Conservation (phyloP, 2,888 invertebrate genomes). For the Sepioteuthis lessoniana region DNA sequence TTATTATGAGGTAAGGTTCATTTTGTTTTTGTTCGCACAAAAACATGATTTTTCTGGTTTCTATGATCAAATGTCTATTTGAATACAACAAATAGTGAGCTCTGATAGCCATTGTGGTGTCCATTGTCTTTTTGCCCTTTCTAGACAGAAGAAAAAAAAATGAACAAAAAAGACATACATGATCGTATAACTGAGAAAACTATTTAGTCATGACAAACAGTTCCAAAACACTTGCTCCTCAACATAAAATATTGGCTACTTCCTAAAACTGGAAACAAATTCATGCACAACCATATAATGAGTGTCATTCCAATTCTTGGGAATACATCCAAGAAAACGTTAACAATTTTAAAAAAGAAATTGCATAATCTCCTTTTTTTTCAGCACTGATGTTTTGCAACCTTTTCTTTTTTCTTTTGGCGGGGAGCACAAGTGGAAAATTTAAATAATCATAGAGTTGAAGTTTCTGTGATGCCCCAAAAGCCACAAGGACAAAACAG, state of each 20-base stretch:
- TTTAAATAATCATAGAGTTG: not conserved
- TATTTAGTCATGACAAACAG: not conserved
- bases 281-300: not conserved
- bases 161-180: too few relatives aligned
- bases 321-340: not conserved
- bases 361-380: not conserved
- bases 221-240: not conserved
- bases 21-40: too few relatives aligned
- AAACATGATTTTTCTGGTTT: not conserved
- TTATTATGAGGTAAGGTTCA: not conserved
- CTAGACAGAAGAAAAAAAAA: not conserved
- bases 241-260: constrained; percentile 21
- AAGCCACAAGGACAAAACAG: not conserved
- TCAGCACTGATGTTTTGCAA: not conserved
- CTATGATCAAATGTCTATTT: not conserved
- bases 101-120: not conserved
- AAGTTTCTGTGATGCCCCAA: not conserved
- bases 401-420: not conserved
- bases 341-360: not conserved
- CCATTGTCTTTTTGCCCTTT: not conserved
- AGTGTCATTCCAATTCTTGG: not conserved
- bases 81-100: not conserved
- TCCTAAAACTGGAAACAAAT: not conserved
- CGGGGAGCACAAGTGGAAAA: not conserved
- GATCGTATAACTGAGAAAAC: not conserved